A percentile compares a stretch with the other conserved stretches of the same genome.
These are phyloP conservation scores for Danaus plexippus DNA, from an alignment of 1,140 invertebrate genomes.

Conservation along the genomic window DNA sequence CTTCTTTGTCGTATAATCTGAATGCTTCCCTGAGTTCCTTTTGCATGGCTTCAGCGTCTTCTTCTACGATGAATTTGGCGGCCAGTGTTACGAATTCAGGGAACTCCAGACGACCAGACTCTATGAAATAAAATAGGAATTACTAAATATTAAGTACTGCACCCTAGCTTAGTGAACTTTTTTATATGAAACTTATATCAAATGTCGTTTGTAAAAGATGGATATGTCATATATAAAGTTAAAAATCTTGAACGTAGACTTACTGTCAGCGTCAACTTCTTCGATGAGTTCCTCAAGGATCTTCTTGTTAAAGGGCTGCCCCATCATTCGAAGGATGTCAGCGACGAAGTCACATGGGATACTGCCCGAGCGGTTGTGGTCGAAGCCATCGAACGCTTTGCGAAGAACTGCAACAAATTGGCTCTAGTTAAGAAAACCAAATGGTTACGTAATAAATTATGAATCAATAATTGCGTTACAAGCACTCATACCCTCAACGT, in stretches of 20 bases:
- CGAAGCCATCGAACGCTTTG: constrained; percentile 97
- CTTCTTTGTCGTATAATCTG: constrained; percentile 89
- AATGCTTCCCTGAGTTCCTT: constrained; percentile 95
- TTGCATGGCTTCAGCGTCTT: constrained; percentile 93
- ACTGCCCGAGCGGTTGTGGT: constrained; percentile 92
- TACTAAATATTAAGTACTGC: too few relatives aligned
- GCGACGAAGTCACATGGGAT: constrained; percentile 96
- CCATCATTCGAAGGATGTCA: constrained; percentile 94
- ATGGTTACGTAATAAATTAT: constrained; percentile 4
- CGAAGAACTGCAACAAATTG: constrained; percentile 81
- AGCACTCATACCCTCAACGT: constrained; percentile 51
- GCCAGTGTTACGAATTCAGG: constrained; percentile 95
- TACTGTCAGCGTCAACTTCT: constrained; percentile 96
- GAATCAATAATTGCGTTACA: neutral
- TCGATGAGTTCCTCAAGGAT: constrained; percentile 95
- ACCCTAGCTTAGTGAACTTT: too few relatives aligned
- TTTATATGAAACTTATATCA: too few relatives aligned
- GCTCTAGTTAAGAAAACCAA: constrained; percentile 22
- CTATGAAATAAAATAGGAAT: constrained; percentile 65
- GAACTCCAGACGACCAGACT: constrained; percentile 95
- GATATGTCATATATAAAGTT: constrained; percentile 12
- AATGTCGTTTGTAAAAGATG: neutral
- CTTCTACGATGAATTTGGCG: constrained; percentile 95
- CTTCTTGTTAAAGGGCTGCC: constrained; percentile 95
- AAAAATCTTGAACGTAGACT: constrained; percentile 68